These are phyloP conservation scores for Drosophila sproati DNA, from an alignment of 1,140 invertebrate genomes.

Conservation along the genomic window DNA sequence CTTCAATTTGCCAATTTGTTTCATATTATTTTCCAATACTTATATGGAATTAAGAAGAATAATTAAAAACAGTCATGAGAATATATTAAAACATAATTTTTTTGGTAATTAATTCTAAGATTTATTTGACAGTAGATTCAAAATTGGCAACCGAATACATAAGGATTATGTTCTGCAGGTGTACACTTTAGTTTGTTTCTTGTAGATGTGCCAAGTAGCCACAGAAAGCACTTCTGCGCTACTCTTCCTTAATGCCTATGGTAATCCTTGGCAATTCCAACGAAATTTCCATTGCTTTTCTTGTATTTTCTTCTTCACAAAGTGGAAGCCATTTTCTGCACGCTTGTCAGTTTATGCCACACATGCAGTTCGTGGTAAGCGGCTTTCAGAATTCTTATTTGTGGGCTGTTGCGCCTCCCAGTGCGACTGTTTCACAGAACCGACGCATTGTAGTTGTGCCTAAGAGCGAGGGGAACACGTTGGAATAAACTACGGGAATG, in stretches of 20 bases:
- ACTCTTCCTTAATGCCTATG: neutral
- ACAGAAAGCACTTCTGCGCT: neutral
- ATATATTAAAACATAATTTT: too few species aligned
- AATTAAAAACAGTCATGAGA: too few species aligned
- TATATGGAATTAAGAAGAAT: too few species aligned
- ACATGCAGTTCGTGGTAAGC: conserved; percentile 61
- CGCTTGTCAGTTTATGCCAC: conserved; percentile 30
- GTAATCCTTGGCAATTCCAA: conserved; percentile 13
- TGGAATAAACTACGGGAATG: conserved; percentile 38
- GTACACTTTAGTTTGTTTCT: neutral
- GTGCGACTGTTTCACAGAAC: conserved; percentile 4
- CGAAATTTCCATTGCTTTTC: conserved; percentile 6
- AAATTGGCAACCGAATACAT: neutral
- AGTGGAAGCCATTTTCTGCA: conserved; percentile 1
- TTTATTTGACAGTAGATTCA: too few species aligned
- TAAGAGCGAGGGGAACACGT: neutral
- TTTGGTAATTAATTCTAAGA: too few species aligned
- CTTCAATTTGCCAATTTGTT: too few species aligned
- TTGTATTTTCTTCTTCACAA: neutral
- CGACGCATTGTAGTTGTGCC: conserved; percentile 2
- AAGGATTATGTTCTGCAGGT: neutral
- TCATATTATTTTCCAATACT: too few species aligned
- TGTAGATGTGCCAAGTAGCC: neutral
- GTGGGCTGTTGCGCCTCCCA: neutral
- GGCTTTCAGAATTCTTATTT: conserved; percentile 49